Conservation (phyloP, 2,113 vertebrate genomes). For the Pollimyrus isidori region DNA sequence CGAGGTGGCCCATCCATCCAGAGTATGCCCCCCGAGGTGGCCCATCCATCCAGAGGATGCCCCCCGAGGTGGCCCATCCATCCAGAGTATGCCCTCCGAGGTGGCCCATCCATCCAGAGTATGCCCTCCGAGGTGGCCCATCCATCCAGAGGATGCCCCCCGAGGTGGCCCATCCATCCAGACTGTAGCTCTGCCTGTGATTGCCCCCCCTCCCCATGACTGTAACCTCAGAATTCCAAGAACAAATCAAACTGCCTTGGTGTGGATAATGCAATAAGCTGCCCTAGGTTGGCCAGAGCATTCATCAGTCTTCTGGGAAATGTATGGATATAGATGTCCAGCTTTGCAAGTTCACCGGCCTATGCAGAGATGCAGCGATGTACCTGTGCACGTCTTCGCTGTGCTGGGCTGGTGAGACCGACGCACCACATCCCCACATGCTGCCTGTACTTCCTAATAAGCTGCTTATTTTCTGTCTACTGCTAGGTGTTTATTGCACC, state of each 20-base stretch:
- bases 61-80: neutral
- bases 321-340: neutral
- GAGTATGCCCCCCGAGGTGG: neutral
- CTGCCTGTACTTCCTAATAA: neutral
- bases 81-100: neutral
- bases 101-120: neutral
- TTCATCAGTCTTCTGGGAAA: neutral
- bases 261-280: neutral
- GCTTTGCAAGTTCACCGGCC: neutral
- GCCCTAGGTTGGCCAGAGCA: neutral
- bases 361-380: neutral
- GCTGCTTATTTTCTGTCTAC: neutral
- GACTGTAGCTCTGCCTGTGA: no score
- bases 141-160: neutral
- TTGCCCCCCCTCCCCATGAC: neutral
- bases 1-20: neutral
- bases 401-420: neutral
- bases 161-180: neutral
- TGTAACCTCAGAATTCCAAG: neutral
- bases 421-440: neutral
- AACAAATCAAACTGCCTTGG: neutral
- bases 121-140: neutral
- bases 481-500: slow-evolving; percentile 27
- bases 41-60: neutral
- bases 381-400: neutral